These are phyloP conservation scores for Limnephilus marmoratus DNA, from an alignment of 2,888 invertebrate species.

Conservation along the genomic window DNA sequence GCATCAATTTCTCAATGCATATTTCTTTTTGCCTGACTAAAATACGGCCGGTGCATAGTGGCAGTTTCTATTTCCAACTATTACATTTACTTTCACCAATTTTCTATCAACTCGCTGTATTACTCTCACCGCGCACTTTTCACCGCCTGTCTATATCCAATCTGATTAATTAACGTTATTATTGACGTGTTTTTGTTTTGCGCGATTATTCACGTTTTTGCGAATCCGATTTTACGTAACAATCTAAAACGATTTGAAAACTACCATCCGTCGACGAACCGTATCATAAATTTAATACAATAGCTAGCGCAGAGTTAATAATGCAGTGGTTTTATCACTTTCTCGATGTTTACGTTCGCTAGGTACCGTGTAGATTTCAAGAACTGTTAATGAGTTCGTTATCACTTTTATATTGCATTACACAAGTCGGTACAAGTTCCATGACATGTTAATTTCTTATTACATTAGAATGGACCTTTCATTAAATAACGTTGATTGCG, in stretches of 20 bases:
- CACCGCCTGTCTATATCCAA: conserved; percentile 32
- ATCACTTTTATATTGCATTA: not conserved
- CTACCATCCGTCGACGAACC: conserved; percentile 7
- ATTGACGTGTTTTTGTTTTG: conserved; percentile 32
- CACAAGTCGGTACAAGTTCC: not conserved
- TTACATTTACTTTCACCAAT: conserved; percentile 60
- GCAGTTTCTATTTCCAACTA: conserved; percentile 56
- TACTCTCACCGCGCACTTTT: conserved; percentile 47
- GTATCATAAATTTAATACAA: not conserved
- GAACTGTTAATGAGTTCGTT: not conserved
- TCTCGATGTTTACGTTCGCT: not conserved
- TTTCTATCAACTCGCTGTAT: conserved; percentile 56
- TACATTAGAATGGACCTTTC: not conserved
- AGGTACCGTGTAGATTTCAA: not conserved
- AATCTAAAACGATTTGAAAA: not conserved
- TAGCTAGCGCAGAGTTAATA: not conserved
- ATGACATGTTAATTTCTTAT: not conserved
- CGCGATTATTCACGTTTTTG: conserved; percentile 42
- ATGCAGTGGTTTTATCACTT: not conserved
- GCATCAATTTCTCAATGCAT: conserved; percentile 37
- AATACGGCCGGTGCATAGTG: conserved; percentile 38
- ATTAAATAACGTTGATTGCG: not conserved
- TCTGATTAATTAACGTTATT: conserved; percentile 29
- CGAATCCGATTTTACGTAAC: not conserved
- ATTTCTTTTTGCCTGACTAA: conserved; percentile 50